These are phyloP conservation scores for Aldabrachelys gigantea DNA, from an alignment of 2,113 vertebrate species.

Conservation along the genomic window DNA sequence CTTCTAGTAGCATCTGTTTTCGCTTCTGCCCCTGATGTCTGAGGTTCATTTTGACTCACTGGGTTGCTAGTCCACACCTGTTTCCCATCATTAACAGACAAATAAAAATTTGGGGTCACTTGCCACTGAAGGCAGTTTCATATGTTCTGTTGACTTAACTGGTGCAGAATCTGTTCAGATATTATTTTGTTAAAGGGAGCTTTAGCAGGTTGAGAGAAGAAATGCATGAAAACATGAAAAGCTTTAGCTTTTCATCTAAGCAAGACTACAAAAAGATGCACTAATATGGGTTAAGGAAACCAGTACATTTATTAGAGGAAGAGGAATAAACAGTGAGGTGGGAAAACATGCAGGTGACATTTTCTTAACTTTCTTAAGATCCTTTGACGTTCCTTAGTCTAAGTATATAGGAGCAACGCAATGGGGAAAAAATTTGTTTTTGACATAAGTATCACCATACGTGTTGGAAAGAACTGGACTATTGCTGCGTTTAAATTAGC, in stretches of 20 bases:
- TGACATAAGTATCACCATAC: not conserved
- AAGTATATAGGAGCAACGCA: not conserved
- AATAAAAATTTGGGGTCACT: not conserved
- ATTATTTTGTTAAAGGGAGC: too few species aligned
- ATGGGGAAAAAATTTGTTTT: not conserved
- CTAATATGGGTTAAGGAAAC: not conserved
- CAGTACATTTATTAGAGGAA: not conserved
- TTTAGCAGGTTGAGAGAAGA: not conserved
- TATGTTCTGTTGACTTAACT: not conserved
- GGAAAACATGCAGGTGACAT: not conserved
- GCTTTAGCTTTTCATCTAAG: not conserved
- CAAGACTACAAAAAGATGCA: not conserved
- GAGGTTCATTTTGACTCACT: not conserved
- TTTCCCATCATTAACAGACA: not conserved
- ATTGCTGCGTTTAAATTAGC: constrained; percentile 1
- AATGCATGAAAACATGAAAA: not conserved
- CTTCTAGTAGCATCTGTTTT: not conserved
- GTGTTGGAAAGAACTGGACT: not conserved
- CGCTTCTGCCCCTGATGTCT: not conserved
- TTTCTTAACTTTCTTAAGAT: not conserved
- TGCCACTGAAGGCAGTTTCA: not conserved
- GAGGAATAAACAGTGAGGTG: not conserved
- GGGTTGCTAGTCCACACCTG: not conserved
- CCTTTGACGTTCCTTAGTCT: not conserved
- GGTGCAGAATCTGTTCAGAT: not conserved